A percentile compares a stretch with the other conserved stretches of the same genome.
Evolutionary conservation across 2,888 invertebrate genomes (phyloP).

Genomic region (Theodoxus fluviatilis): DNA sequence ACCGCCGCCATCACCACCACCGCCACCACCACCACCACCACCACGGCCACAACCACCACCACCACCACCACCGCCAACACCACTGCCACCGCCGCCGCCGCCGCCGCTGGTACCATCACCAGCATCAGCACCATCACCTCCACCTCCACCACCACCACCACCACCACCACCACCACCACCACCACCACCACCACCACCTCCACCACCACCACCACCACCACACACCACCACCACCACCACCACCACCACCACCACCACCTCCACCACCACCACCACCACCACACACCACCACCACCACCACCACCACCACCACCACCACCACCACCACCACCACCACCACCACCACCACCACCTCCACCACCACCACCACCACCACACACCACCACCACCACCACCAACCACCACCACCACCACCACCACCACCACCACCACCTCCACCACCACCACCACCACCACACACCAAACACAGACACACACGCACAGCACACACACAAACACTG

Average conservation of each 20-base stretch:
- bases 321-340: constrained; percentile 2
- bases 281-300: neutral
- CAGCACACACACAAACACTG: too few species aligned
- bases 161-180: neutral
- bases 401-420: too few species aligned
- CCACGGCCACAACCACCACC: too few species aligned
- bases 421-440: too few species aligned
- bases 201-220: constrained; percentile 2
- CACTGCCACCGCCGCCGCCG: too few species aligned
- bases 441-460: too few species aligned
- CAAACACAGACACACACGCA: too few species aligned
- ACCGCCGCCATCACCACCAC: too few species aligned
- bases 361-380: too few species aligned
- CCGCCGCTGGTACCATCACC: neutral
- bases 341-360: neutral
- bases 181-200: neutral
- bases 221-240: neutral
- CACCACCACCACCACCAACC: too few species aligned
- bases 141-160: neutral
- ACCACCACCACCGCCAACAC: too few species aligned
- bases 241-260: neutral
- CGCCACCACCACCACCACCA: too few species aligned
- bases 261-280: neutral
- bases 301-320: neutral
- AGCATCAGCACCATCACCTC: neutral